Conservation (phyloP, 2,113 vertebrate species). For the Sminthopsis crassicaudata region DNA sequence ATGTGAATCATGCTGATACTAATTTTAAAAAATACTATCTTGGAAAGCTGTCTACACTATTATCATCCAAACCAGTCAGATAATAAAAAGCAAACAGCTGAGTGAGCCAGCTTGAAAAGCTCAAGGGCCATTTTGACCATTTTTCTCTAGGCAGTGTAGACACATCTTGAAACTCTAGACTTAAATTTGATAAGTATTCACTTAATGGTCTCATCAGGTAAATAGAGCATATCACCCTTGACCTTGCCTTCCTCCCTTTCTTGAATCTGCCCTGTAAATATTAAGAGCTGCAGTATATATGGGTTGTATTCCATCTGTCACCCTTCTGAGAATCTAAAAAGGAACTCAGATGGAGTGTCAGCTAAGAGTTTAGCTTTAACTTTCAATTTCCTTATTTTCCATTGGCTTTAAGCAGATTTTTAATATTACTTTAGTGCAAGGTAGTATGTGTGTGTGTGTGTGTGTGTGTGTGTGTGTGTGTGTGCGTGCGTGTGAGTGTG, state of each 20-base stretch:
- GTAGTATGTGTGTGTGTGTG: constrained; percentile 65
- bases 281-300: constrained; percentile 38
- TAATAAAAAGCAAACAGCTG: not conserved
- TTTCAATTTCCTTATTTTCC: constrained; percentile 85
- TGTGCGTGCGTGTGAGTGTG: constrained; percentile 71
- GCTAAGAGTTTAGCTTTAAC: constrained; percentile 79
- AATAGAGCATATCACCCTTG: constrained; percentile 19
- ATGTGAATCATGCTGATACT: not conserved
- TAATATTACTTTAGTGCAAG: constrained; percentile 83
- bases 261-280: constrained; percentile 8
- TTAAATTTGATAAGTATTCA: constrained; percentile 35
- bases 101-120: not conserved
- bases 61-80: not conserved
- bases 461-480: constrained; percentile 58
- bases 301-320: constrained; percentile 46
- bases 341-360: constrained; percentile 68
- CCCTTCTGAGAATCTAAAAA: constrained; percentile 35
- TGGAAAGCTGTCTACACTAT: not conserved
- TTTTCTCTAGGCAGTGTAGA: not conserved
- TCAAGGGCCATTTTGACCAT: not conserved
- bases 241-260: not conserved
- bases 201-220: constrained; percentile 23
- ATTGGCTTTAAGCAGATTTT: constrained; percentile 81
- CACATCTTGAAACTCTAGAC: not conserved
- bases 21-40: not conserved